Evolutionary conservation across 2,888 invertebrate genomes (phyloP).

Genomic region (Drosophila algonquin): DNA sequence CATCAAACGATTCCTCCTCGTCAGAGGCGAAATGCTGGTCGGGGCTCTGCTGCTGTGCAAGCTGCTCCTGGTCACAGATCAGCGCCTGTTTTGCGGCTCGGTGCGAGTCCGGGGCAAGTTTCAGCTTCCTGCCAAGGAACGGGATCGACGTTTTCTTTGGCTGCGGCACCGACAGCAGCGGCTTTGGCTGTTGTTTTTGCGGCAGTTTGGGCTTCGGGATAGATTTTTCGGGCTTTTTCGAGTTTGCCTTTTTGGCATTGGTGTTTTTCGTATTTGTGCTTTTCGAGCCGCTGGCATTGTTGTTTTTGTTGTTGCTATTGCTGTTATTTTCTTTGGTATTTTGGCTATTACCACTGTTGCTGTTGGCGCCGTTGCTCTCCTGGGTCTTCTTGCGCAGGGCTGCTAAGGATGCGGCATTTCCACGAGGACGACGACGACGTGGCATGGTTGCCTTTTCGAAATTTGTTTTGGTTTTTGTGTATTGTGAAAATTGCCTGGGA

Average conservation of each 20-base stretch:
- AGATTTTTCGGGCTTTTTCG: not conserved
- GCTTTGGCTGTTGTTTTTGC: not conserved
- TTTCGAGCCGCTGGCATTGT: not conserved
- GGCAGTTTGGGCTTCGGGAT: not conserved
- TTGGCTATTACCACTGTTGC: constrained; percentile 28
- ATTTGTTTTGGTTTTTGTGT: not conserved
- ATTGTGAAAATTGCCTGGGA: not conserved
- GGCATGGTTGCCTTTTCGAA: constrained; percentile 45
- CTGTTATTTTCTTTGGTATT: constrained; percentile 6
- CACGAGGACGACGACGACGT: constrained; percentile 61
- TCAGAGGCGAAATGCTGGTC: too few relatives aligned
- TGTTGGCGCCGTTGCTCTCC: constrained; percentile 41
- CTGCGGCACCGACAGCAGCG: not conserved
- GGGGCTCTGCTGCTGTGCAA: not conserved
- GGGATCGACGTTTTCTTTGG: not conserved
- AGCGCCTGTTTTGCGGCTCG: not conserved
- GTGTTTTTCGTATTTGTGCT: not conserved
- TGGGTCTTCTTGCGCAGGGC: constrained; percentile 30
- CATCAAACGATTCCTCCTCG: not conserved
- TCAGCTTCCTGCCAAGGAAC: not conserved
- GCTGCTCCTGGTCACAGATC: not conserved
- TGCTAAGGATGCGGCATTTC: constrained; percentile 53
- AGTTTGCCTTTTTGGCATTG: not conserved
- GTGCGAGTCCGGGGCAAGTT: not conserved
- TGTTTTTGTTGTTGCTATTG: not conserved